Evolutionary conservation across 2,888 invertebrate species (phyloP).

Genomic region (Hyles lineata): DNA sequence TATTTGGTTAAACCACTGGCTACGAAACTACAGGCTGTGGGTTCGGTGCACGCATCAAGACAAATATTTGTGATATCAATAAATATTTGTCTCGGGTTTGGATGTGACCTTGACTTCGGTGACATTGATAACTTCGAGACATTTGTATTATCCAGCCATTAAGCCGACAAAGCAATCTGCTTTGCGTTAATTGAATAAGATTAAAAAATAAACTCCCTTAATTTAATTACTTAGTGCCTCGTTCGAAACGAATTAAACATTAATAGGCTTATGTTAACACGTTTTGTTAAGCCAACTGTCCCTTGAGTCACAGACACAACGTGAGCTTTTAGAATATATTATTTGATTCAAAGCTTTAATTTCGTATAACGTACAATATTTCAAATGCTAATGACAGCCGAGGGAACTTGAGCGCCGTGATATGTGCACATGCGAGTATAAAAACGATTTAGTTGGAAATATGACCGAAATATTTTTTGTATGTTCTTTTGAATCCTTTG

Average conservation of each 20-base stretch:
- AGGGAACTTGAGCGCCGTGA: neutral
- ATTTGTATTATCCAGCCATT: too few species aligned
- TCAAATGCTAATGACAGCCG: neutral
- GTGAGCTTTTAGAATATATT: neutral
- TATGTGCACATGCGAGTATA: neutral
- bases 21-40: too few species aligned
- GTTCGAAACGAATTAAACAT: conserved; percentile 37
- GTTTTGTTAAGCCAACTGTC: neutral
- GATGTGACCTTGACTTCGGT: too few species aligned
- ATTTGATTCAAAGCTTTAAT: neutral
- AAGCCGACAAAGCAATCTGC: neutral
- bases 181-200: neutral
- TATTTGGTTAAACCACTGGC: too few species aligned
- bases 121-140: too few species aligned
- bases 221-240: conserved; percentile 37
- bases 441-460: neutral
- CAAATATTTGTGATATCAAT: too few species aligned
- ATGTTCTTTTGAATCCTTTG: too few species aligned
- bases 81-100: too few species aligned
- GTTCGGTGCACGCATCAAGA: too few species aligned
- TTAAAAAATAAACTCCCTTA: conserved; percentile 17
- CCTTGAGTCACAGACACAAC: neutral
- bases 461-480: neutral
- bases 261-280: conserved; percentile 41
- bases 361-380: neutral